Evolutionary conservation across 37 sponge, comb jelly and placozoan genomes (phyloP), one percentile per base, ranked within the genome.

Genomic region (Agelas oroides): DNA sequence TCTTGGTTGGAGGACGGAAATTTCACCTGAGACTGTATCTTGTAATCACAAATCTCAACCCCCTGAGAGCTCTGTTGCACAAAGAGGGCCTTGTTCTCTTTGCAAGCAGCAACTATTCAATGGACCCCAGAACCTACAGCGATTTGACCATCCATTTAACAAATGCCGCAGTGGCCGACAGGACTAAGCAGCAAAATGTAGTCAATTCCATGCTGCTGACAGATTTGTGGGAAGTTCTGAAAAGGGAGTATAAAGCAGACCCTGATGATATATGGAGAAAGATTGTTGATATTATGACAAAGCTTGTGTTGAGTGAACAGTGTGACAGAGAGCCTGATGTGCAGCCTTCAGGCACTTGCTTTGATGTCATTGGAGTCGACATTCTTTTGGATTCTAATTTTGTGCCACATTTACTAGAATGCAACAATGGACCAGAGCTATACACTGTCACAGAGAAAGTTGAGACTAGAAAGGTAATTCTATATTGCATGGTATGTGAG

Each of bases 91-190:
- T 96, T 31, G 96, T 96, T 8, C 86, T 96, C 19, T 89, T 92
- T 81, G 96, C 96, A 24, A 84, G 80, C 38, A 84, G 27, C 19
- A 92, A 92, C 68, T 96, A 96, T 58, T 70, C 93, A 5, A 37
- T n/a, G 1, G 70, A 78, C 76, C 78, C 55, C 2, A 23, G 76
- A 17, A 70, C 65, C 17, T 74, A 77, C 34, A 36, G 37, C 0
- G 85, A 92, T 46, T 53, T 87, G 55, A 80, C 66, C 6, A 74
- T 90, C 5, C 96, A 96, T 41, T 66, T 96, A 46, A 96, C 96
- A n/a, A 96, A 96, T 77, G 93, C 96, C 2, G 96, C 96, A 30
- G 88, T 92, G 5, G 96, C 96, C 65, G 96, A 96, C 38, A 90
- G 96, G 68, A 75, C 69, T 40, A 56, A 79, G 39, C 84, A 40